phyloP scores from a whole-genome alignment of 2,113 vertebrate species.

The Carlito syrichta region DNA sequence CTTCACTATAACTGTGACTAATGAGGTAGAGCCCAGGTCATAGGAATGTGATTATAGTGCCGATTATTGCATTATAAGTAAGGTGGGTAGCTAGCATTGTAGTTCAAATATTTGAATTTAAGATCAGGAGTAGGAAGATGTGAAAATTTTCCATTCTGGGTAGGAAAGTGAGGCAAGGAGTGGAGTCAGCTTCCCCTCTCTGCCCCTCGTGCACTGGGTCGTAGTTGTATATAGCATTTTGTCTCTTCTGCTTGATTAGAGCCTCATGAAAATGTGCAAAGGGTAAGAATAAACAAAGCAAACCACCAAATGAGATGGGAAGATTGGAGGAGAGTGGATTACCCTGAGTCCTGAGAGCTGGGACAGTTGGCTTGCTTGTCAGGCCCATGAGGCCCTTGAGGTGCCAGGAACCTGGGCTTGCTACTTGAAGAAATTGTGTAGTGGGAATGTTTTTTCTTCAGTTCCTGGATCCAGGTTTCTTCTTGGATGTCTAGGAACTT shows the following conservation, averaged over 20 bases:
- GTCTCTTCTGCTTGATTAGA: not conserved
- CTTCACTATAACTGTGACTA: not conserved
- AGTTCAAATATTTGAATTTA: constrained; percentile 17
- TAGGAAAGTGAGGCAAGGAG: not conserved
- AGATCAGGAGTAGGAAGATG: not conserved
- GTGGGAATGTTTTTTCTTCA: not conserved
- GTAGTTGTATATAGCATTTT: not conserved
- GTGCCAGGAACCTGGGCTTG: not conserved
- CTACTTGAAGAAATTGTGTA: not conserved
- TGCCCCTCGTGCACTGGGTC: not conserved
- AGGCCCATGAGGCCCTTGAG: not conserved
- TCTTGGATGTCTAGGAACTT: not conserved
- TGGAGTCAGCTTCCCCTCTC: too few species aligned
- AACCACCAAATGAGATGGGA: not conserved
- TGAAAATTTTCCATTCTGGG: not conserved
- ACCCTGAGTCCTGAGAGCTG: rapidly evolving
- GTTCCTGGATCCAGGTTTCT: not conserved
- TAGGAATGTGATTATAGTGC: not conserved
- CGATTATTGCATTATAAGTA: not conserved
- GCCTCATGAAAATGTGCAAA: not conserved
- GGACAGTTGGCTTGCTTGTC: too few species aligned
- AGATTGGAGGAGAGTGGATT: not conserved
- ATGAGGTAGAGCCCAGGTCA: not conserved
- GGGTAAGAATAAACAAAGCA: not conserved
- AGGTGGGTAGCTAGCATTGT: not conserved